Evolutionary conservation across 2,888 invertebrate genomes (phyloP).

Genomic region (Maniola hyperantus): DNA sequence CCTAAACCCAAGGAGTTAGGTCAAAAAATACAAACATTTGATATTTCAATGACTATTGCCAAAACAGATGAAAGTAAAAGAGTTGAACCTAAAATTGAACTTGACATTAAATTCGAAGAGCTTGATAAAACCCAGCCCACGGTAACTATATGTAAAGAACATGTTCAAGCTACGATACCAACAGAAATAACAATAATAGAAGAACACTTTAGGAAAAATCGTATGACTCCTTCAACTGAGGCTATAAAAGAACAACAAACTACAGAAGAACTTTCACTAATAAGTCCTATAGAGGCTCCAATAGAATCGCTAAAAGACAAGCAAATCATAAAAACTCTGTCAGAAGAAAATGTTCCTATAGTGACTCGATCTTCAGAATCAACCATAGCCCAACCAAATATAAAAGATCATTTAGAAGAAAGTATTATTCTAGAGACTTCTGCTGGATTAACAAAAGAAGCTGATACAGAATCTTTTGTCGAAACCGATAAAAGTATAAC

Average conservation of each 20-base stretch:
- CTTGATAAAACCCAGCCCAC: conserved; percentile 53
- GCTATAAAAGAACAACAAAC: too few relatives aligned
- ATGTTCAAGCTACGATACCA: conserved; percentile 64
- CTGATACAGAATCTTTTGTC: conserved; percentile 50
- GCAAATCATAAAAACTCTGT: background rate
- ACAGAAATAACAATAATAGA: conserved; percentile 58
- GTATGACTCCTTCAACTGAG: background rate
- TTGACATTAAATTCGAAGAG: conserved; percentile 64
- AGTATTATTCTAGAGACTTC: conserved; percentile 30
- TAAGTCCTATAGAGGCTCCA: background rate
- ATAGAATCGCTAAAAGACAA: background rate
- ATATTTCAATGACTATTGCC: conserved; percentile 64
- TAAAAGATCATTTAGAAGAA: conserved; percentile 44
- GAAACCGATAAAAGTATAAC: conserved; percentile 67
- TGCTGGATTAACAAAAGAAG: conserved; percentile 55
- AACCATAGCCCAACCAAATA: background rate
- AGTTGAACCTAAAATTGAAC: conserved; percentile 59
- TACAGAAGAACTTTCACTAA: too few relatives aligned
- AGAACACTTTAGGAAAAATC: conserved; percentile 31
- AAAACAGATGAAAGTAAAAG: conserved; percentile 54
- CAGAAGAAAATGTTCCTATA: background rate
- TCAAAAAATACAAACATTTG: conserved; percentile 44
- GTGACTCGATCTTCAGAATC: background rate
- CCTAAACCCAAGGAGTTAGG: background rate
- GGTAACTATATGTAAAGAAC: conserved; percentile 58